Conservation (phyloP, 1,140 invertebrate species). For the Hermetia illucens region DNA sequence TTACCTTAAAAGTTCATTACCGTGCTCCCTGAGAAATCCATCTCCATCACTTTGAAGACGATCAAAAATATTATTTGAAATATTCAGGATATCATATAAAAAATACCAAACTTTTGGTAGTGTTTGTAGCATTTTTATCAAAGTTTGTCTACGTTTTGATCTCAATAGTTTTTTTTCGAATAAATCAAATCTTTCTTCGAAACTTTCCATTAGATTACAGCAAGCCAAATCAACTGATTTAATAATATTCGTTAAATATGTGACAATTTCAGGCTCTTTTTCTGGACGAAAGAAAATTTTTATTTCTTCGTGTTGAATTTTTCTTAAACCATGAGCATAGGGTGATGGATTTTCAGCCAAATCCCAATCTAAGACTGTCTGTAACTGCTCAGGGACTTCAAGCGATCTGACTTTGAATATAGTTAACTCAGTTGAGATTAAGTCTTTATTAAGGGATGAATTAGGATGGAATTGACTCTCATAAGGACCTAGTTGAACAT, state of each 20-base stretch:
- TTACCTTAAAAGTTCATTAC: too few relatives aligned
- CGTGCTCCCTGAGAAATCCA: too few relatives aligned
- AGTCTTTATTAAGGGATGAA: background rate
- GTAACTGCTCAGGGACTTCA: background rate
- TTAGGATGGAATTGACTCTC: constrained; percentile 11
- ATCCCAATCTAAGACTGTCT: background rate
- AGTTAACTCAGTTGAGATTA: background rate
- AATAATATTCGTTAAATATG: constrained; percentile 6
- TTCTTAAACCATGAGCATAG: background rate
- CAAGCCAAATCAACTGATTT: constrained; percentile 3
- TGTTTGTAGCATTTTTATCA: constrained; percentile 5
- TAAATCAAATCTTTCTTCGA: background rate
- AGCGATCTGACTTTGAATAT: background rate
- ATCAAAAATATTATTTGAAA: too few relatives aligned
- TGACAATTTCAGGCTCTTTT: constrained; percentile 8
- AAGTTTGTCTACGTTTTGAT: constrained; percentile 7
- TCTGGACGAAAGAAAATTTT: constrained; percentile 8
- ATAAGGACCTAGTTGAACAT: constrained; percentile 1
- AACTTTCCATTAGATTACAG: constrained; percentile 5
- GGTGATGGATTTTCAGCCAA: background rate
- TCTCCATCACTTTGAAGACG: too few relatives aligned
- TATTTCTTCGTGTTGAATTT: background rate
- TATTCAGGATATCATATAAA: background rate
- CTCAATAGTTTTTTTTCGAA: constrained; percentile 7
- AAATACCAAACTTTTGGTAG: constrained; percentile 4